Conservation (phyloP, 1,140 invertebrate species). For the Nixonia krombeini region DNA sequence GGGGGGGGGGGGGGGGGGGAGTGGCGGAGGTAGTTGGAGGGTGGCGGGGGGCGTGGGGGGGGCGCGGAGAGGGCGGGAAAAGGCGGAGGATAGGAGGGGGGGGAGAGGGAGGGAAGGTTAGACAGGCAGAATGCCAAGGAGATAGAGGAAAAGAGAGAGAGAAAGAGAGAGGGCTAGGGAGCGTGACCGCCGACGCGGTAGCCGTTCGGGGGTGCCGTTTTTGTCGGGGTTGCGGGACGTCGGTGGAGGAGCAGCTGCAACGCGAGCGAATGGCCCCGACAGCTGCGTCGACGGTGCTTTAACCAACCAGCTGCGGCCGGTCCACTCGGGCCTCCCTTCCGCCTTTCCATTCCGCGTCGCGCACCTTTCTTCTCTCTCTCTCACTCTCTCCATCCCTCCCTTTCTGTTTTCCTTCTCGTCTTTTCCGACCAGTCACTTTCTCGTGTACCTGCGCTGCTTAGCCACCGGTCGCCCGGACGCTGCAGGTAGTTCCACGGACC, state of each 20-base stretch:
- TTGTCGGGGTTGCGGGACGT: slow-evolving; percentile 56
- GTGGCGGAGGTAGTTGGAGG: slow-evolving; percentile 9
- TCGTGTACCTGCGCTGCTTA: too few species aligned
- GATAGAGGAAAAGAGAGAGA: not conserved
- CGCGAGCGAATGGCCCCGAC: slow-evolving; percentile 52
- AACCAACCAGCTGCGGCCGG: slow-evolving; percentile 64
- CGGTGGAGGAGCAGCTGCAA: slow-evolving; percentile 59
- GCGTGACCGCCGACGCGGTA: slow-evolving; percentile 6
- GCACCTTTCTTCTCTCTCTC: slow-evolving; percentile 33
- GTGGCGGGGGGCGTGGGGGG: too few species aligned
- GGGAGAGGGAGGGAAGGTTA: too few species aligned
- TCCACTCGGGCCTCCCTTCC: slow-evolving; percentile 50
- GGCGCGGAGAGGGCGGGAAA: too few species aligned
- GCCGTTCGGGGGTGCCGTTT: slow-evolving; percentile 57
- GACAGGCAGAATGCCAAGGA: too few species aligned
- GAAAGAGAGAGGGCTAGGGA: slow-evolving; percentile 1
- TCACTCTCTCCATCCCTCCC: too few species aligned
- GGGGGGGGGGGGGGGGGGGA: slow-evolving; percentile 11
- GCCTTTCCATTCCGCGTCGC: slow-evolving; percentile 37
- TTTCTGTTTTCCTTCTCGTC: slow-evolving; percentile 6
- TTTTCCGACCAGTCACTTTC: too few species aligned
- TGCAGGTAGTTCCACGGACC: too few species aligned
- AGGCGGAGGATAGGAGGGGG: too few species aligned
- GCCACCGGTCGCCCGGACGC: too few species aligned
- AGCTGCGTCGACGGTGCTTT: slow-evolving; percentile 64